These are phyloP conservation scores for Rhinolophus sinicus DNA, from an alignment of 2,113 vertebrate genomes.

Conservation along the genomic window DNA sequence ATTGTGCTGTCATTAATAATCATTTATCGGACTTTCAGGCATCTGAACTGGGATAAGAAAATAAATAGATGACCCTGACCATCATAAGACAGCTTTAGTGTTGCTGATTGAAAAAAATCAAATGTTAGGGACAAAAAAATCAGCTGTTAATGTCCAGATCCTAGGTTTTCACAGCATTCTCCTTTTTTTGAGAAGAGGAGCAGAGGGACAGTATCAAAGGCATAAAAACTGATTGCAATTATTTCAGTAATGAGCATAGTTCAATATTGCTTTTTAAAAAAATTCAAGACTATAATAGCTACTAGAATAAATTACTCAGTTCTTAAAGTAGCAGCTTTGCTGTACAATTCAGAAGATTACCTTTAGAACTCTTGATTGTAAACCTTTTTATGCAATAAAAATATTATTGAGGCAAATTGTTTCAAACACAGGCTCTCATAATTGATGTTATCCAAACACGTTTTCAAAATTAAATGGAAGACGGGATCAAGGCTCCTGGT, in stretches of 20 bases:
- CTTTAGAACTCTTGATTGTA: background rate
- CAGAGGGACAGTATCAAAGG: background rate
- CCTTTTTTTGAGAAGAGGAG: background rate
- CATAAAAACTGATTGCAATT: background rate
- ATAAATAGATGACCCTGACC: background rate
- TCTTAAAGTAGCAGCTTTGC: background rate
- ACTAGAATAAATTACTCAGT: background rate
- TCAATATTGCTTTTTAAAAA: background rate
- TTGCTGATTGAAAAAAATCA: background rate
- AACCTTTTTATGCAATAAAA: background rate
- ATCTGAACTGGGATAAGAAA: slow-evolving; percentile 16
- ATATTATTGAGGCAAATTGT: background rate
- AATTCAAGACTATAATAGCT: background rate
- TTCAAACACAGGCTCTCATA: background rate
- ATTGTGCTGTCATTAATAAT: slow-evolving; percentile 43
- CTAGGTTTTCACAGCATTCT: background rate
- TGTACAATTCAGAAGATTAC: background rate
- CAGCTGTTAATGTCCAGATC: background rate
- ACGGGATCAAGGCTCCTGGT: background rate
- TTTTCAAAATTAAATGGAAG: slow-evolving; percentile 26
- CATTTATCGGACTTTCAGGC: background rate
- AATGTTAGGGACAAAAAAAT: background rate
- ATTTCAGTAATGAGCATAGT: background rate
- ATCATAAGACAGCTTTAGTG: background rate
- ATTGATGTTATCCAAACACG: background rate